Percentiles rank a stretch among this genome's conserved stretches.
Evolutionary conservation across 2,888 invertebrate species (phyloP).

Genomic region (Carterocephalus palaemon): DNA sequence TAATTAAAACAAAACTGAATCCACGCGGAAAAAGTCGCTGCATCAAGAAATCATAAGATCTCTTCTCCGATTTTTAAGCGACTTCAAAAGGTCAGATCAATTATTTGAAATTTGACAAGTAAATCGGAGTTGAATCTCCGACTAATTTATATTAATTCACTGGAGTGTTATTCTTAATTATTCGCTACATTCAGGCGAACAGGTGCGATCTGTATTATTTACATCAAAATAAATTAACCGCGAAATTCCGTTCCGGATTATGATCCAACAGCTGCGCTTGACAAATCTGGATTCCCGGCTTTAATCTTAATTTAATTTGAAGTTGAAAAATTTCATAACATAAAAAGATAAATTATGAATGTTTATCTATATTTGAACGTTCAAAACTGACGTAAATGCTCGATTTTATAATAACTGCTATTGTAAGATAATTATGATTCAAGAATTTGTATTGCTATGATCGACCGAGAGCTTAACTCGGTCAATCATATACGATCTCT

Average conservation of each 20-base stretch:
- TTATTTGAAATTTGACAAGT: slow-evolving; percentile 2
- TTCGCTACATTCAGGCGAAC: slow-evolving; percentile 59
- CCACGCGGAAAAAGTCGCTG: too few species aligned
- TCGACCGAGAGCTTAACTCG: not conserved
- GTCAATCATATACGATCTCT: too few species aligned
- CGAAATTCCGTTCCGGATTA: slow-evolving; percentile 68
- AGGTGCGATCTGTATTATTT: slow-evolving; percentile 76
- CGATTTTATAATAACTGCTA: not conserved
- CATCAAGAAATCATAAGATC: too few species aligned
- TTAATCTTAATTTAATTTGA: slow-evolving; percentile 56
- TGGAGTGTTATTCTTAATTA: slow-evolving; percentile 71
- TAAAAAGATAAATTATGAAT: not conserved
- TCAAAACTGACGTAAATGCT: not conserved
- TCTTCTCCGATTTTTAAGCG: not conserved
- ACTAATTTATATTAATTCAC: slow-evolving; percentile 58
- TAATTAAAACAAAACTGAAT: too few species aligned
- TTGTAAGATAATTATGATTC: not conserved
- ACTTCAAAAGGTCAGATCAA: slow-evolving; percentile 12
- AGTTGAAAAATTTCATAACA: slow-evolving; percentile 24
- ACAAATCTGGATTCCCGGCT: slow-evolving; percentile 46
- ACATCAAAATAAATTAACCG: slow-evolving; percentile 72
- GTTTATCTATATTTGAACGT: not conserved
- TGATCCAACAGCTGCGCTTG: slow-evolving; percentile 65
- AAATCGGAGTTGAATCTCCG: slow-evolving; percentile 3
- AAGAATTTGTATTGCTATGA: not conserved